Conservation (phyloP, 2,888 invertebrate genomes). For the Girardia tigrina region DNA sequence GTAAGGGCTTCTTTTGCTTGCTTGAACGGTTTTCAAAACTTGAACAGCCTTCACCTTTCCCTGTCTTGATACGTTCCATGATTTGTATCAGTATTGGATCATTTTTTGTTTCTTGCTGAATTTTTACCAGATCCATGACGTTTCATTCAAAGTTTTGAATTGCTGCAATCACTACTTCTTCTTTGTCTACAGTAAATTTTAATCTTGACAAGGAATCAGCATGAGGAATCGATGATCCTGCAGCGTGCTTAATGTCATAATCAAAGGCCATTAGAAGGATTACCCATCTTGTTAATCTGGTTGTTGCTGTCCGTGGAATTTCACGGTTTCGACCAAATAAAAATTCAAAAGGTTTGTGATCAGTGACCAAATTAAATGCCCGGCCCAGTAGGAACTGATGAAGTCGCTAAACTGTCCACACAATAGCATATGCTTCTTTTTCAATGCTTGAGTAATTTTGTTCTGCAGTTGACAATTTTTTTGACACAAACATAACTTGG, state of each 20-base stretch:
- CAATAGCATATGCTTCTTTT: too few species aligned
- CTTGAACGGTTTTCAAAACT: constrained; percentile 26
- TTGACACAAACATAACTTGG: constrained; percentile 27
- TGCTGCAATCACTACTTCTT: background rate
- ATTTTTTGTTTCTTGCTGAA: constrained; percentile 26
- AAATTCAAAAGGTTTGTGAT: constrained; percentile 31
- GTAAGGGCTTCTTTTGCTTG: constrained; percentile 25
- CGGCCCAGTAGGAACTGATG: constrained; percentile 26
- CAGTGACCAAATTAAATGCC: background rate
- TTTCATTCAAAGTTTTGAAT: constrained; percentile 25
- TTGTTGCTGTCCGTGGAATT: constrained; percentile 24
- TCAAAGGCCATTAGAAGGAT: constrained; percentile 17
- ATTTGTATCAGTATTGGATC: constrained; percentile 21
- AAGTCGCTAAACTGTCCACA: constrained; percentile 17
- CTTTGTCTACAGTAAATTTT: background rate
- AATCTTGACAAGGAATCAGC: constrained; percentile 26
- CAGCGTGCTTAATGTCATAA: constrained; percentile 1
- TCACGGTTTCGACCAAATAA: constrained; percentile 11
- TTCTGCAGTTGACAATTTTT: too few species aligned
- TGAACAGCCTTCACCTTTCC: too few species aligned
- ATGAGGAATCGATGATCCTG: background rate
- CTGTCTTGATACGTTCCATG: constrained; percentile 25
- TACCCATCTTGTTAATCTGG: constrained; percentile 31
- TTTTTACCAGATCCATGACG: background rate
- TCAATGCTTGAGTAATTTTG: too few species aligned